Evolutionary conservation across 2,797 vertebrate species (phyloP), one percentile per base, ranked within the genome.

Genomic region (Macroramphosus scolopax): DNA sequence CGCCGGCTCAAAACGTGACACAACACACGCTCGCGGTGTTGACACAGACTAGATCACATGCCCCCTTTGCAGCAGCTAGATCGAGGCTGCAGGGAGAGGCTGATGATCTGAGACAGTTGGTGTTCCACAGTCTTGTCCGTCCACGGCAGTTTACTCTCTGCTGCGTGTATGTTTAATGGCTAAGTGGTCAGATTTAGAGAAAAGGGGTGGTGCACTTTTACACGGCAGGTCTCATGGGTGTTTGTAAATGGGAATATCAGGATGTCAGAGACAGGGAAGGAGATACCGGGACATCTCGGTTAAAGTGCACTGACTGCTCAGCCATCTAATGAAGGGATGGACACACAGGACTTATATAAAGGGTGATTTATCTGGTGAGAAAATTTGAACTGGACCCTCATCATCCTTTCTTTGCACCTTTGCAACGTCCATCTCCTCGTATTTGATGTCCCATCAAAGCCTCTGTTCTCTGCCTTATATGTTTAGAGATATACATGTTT

Each of bases 1-100:
- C 69, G 77, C 51, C 16, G 63, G 47, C 65, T 55, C 1, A 58
- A 64, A 72, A 78, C 51, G 68, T 75, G 77, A 78, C 75, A 70
- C 56, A 34, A 66, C 55, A 68, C 63, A 61, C 18, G 13, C 56
- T 57, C 58, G 62, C n/a, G 10, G 53, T 49, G 53, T 62, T 75
- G 65, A 31, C 63, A 64, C 44, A 45, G 49, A 67, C 14, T 8
- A 31, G 33, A 66, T 8, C 17, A 35, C 22, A n/a, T 3, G 17
- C n/a, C 14, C 14, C 16, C 33, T 22, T 10, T 39, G 29, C 40
- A 52, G 16, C 61, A 58, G 34, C 24, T 24, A 31, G 4, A 22
- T 12, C 5, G 26, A 51, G 11, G 7, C 20, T 24, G 18, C 34
- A 52, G 31, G 30, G 37, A 49, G 24, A 49, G 24, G 26, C n/a